Percentiles rank a stretch among this genome's conserved stretches.
Evolutionary conservation across 30 jellyfish, hydroid and myxozoan genomes (phyloP).

Genomic region (Pelagia noctiluca): DNA sequence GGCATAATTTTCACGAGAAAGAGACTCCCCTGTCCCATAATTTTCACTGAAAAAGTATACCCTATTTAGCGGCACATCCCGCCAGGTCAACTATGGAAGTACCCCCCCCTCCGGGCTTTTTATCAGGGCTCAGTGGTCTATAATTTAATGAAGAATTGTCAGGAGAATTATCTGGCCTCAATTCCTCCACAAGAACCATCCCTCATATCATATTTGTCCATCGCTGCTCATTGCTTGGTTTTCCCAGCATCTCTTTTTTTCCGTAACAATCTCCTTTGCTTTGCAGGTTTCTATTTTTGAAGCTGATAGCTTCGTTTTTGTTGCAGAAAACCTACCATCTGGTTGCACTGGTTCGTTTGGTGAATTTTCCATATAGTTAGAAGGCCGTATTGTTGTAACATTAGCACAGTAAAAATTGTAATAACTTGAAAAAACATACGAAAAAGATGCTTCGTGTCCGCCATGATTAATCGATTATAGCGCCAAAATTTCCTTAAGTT

Average conservation of each 20-base stretch:
- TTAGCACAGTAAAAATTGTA: constrained; percentile 51
- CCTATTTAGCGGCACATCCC: too few relatives aligned
- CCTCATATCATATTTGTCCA: constrained; percentile 55
- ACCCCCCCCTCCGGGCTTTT: too few relatives aligned
- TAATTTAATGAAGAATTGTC: constrained; percentile 45
- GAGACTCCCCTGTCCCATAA: too few relatives aligned
- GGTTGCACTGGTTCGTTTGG: constrained; percentile 18
- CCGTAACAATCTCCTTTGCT: constrained; percentile 55
- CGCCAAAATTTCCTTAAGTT: constrained; percentile 42
- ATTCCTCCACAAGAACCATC: constrained; percentile 50
- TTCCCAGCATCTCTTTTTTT: constrained; percentile 57
- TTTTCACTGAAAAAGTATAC: too few relatives aligned
- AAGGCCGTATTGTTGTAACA: constrained; percentile 64
- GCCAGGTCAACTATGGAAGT: too few relatives aligned
- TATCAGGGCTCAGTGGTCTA: constrained; percentile 66
- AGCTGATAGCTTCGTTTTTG: constrained; percentile 41
- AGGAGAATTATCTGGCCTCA: constrained; percentile 59
- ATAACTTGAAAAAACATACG: constrained; percentile 43
- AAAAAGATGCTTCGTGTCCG: constrained; percentile 47
- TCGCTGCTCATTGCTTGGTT: constrained; percentile 52
- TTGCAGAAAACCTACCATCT: constrained; percentile 29
- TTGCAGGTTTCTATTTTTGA: constrained; percentile 20
- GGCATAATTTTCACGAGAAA: too few relatives aligned
- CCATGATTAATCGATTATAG: constrained; percentile 50
- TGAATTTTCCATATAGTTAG: constrained; percentile 30